Evolutionary conservation across 2,113 vertebrate species (phyloP).

Genomic region (Cacatua alba): DNA sequence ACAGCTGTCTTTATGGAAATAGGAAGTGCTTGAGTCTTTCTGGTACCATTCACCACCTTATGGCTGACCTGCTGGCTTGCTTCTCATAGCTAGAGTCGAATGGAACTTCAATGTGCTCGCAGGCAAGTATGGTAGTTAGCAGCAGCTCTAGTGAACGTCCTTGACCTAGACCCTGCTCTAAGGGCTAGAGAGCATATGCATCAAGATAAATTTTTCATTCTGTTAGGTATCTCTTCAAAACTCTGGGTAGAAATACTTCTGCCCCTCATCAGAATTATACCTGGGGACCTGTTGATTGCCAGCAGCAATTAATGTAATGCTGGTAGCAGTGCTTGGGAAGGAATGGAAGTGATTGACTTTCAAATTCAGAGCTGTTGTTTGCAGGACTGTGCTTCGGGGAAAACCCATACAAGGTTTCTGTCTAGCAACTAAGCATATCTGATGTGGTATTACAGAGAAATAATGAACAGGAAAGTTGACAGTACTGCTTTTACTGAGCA

Average conservation of each 20-base stretch:
- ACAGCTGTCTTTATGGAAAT: background rate
- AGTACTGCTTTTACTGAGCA: background rate
- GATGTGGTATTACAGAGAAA: constrained; percentile 23
- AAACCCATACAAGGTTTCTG: background rate
- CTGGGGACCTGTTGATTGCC: background rate
- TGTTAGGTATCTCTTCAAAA: background rate
- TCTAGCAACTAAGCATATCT: background rate
- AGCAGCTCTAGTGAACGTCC: background rate
- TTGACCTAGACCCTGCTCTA: background rate
- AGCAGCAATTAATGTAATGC: background rate
- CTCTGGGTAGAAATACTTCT: background rate
- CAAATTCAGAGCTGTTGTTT: constrained; percentile 19
- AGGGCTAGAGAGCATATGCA: background rate
- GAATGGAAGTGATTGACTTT: constrained; percentile 26
- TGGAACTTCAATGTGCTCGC: background rate
- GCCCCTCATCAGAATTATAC: background rate
- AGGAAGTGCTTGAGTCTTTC: background rate
- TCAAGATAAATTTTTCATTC: background rate
- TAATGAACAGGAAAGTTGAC: background rate
- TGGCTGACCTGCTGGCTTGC: background rate
- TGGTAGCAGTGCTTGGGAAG: background rate
- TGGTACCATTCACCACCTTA: background rate
- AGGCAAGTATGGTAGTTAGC: background rate
- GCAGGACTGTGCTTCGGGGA: background rate
- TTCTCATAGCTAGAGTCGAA: background rate